Base-by-base conservation (phyloP, 2,888 invertebrate genomes). In the Galerucella calmariensis region DNA sequence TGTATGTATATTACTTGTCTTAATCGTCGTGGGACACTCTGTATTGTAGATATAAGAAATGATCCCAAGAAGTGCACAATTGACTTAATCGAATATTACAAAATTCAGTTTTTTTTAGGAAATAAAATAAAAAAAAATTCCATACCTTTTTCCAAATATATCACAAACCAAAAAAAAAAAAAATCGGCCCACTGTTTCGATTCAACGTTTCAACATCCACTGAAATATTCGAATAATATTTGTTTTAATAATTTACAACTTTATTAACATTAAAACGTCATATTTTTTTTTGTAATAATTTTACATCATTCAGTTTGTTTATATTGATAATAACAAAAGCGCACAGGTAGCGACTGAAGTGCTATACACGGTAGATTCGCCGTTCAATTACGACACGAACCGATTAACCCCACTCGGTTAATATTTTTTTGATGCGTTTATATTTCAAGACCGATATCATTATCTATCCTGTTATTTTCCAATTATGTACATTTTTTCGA, bases 171-270 rank as follows among this genome's bases (percentile, higher is more conserved):
- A n/a, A 35, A 6, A 8, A 35, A 35, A 8, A 8, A 8, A 8
- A 35, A 48, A 48, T 12, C 48, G 11, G 4, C 12, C 2, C 46
- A 48, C 48, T 56, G 56, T 20, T 56, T 56, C 10, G n/a, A 20
- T 16, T 20, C 16, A 9, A 56, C 9, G n/a, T 9, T 9, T 8
- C 9, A 56, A 20, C 56, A 16, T 20, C 9, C 8, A 56, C 56
- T 56, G 9, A n/a, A 27, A n/a, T 16, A 27, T 27, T 14, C 11
- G 53, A 51, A 67, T 35, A 67, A 67, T 67, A 67, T 67, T 67
- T 67, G 41, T 56, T 67, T 67, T 56, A 14, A 44, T 44, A 67
- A 67, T 67, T 67, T 41, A 67, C 67, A 67, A 58, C 67, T 44
- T 67, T 56, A 16, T 58, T 67, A 48, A 48, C 14, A 27, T 67